Conservation (phyloP, 2,888 invertebrate genomes). For the Drosophila vallismaia region DNA sequence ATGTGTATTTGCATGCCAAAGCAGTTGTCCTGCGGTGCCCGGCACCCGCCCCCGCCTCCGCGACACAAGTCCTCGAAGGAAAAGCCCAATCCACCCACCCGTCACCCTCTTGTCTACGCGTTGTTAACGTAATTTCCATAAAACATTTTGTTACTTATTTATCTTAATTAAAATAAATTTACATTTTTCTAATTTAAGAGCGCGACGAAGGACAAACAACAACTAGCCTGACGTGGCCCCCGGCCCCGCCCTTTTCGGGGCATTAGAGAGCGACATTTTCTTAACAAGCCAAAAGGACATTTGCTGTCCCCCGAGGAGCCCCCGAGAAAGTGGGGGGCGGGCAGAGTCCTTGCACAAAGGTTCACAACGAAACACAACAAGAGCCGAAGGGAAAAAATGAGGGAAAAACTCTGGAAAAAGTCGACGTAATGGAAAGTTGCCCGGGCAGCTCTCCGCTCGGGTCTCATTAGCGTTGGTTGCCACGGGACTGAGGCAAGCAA, state of each 20-base stretch:
- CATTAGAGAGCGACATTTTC: constrained; percentile 78
- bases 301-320: constrained; percentile 47
- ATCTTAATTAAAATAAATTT: constrained; percentile 84
- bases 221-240: constrained; percentile 48
- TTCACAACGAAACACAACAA: constrained; percentile 60
- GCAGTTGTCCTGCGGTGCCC: constrained; percentile 65
- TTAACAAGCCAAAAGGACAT: constrained; percentile 78
- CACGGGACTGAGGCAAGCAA: constrained; percentile 41
- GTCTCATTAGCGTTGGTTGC: constrained; percentile 82
- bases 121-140: constrained; percentile 82
- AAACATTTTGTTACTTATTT: constrained; percentile 83
- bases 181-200: constrained; percentile 83
- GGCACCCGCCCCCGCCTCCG: too few relatives aligned
- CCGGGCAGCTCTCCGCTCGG: constrained; percentile 50
- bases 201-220: constrained; percentile 58
- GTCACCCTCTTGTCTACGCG: constrained; percentile 66
- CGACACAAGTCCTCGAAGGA: constrained; percentile 42
- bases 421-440: constrained; percentile 72
- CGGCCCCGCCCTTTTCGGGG: constrained; percentile 26
- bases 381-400: constrained; percentile 28
- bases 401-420: constrained; percentile 45
- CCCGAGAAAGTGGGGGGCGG: background rate
- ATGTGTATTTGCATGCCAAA: constrained; percentile 74
- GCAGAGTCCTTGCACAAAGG: constrained; percentile 35
- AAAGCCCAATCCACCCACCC: constrained; percentile 41